Evolutionary conservation across 2,888 invertebrate genomes (phyloP).

Genomic region (Erebia ligea): DNA sequence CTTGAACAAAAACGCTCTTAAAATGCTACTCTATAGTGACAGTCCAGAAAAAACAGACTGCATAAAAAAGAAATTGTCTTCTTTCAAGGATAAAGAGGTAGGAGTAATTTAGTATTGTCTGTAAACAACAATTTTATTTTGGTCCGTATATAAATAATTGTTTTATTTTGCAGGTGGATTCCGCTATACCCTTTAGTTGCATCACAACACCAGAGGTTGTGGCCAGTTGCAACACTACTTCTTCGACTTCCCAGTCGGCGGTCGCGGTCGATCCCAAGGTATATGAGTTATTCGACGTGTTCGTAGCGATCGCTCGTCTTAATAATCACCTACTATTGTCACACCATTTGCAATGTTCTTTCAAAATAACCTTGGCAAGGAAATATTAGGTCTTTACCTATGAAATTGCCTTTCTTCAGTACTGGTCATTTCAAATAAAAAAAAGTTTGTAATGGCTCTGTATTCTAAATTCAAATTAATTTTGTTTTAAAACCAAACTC

Average conservation of each 20-base stretch:
- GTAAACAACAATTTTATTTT: background rate
- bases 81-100: slow-evolving; percentile 62
- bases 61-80: slow-evolving; percentile 36
- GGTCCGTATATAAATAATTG: slow-evolving; percentile 5
- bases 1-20: slow-evolving; percentile 59
- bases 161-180: slow-evolving; percentile 69
- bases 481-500: too few species aligned
- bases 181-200: slow-evolving; percentile 79
- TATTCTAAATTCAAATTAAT: too few species aligned
- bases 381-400: too few species aligned
- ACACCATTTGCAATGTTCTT: slow-evolving; percentile 15
- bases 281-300: slow-evolving; percentile 23
- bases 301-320: background rate
- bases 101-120: slow-evolving; percentile 44
- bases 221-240: slow-evolving; percentile 73
- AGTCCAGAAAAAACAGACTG: slow-evolving; percentile 48
- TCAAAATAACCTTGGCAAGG: background rate
- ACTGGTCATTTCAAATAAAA: too few species aligned
- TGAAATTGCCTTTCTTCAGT: too few species aligned
- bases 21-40: slow-evolving; percentile 64
- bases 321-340: background rate
- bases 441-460: too few species aligned
- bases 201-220: slow-evolving; percentile 80
- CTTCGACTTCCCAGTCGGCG: slow-evolving; percentile 62
- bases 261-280: slow-evolving; percentile 73